Conservation (phyloP, 2,113 vertebrate species). For the Synodontis membranacea region DNA sequence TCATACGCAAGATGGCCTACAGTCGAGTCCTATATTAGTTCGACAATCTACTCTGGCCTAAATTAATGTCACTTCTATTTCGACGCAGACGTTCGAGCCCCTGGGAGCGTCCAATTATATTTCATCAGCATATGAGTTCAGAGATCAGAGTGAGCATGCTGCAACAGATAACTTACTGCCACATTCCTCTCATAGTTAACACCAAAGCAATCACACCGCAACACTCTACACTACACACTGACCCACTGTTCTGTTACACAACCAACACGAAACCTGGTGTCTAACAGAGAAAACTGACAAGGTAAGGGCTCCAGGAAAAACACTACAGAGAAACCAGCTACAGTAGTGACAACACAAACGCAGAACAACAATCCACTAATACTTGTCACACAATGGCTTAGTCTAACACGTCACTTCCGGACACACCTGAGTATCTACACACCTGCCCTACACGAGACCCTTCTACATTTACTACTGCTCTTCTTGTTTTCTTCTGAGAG, state of each 20-base stretch:
- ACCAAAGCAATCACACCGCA: slow-evolving; percentile 13
- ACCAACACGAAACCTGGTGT: not conserved
- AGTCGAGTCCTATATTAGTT: slow-evolving; percentile 28
- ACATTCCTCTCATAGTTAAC: slow-evolving; percentile 70
- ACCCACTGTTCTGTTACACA: not conserved
- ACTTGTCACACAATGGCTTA: not conserved
- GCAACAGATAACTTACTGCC: slow-evolving; percentile 59
- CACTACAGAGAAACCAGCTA: not conserved
- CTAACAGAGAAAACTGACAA: not conserved
- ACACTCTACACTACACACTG: not conserved
- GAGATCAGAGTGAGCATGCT: slow-evolving; percentile 61
- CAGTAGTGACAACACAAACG: not conserved
- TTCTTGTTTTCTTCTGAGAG: no score
- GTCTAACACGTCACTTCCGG: not conserved
- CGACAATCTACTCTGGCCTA: slow-evolving; percentile 40
- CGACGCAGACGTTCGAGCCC: slow-evolving; percentile 46
- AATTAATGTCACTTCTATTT: slow-evolving; percentile 50
- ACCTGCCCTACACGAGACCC: not conserved
- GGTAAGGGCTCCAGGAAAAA: not conserved
- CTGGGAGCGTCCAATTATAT: slow-evolving; percentile 47
- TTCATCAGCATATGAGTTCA: slow-evolving; percentile 49
- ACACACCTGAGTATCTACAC: slow-evolving; percentile 3
- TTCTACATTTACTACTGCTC: no score
- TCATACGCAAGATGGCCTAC: not conserved
- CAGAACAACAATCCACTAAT: not conserved